Conservation (phyloP, 64 coral and sea anemone genomes). For the Trachythela sp. region DNA sequence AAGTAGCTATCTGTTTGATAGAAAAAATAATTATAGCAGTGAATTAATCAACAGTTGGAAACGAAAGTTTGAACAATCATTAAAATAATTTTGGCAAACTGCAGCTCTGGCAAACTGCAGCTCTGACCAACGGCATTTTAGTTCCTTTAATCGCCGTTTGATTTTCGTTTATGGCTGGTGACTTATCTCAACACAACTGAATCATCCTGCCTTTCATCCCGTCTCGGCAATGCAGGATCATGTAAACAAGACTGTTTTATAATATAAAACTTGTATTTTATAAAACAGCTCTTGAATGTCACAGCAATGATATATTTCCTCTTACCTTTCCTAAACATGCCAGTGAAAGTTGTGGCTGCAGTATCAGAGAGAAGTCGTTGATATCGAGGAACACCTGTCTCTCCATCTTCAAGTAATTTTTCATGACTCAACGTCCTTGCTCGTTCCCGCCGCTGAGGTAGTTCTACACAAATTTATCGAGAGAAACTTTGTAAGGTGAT, state of each 20-base stretch:
- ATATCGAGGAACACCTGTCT: neutral
- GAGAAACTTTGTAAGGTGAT: neutral
- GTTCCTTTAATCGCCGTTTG: too few relatives aligned
- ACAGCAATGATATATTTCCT: neutral
- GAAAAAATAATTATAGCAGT: neutral
- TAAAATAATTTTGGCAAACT: too few relatives aligned
- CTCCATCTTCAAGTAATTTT: neutral
- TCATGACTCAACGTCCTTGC: neutral
- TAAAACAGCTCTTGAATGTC: too few relatives aligned
- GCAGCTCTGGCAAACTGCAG: too few relatives aligned
- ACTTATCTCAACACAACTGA: too few relatives aligned
- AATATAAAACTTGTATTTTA: too few relatives aligned
- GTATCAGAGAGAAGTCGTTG: neutral
- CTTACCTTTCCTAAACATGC: conserved; percentile 7
- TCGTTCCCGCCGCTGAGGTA: neutral
- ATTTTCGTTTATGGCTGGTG: too few relatives aligned
- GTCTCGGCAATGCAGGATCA: too few relatives aligned
- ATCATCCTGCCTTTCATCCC: too few relatives aligned
- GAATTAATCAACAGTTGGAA: neutral
- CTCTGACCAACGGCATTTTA: too few relatives aligned
- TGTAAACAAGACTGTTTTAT: too few relatives aligned
- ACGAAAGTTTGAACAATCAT: too few relatives aligned
- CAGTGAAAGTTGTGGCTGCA: neutral
- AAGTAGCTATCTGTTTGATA: conserved; percentile 4
- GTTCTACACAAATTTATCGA: neutral